A percentile compares a stretch with the other conserved stretches of the same genome.
phyloP scores from a whole-genome alignment of 2,113 vertebrate species.

The Herpetotheres cachinnans region DNA sequence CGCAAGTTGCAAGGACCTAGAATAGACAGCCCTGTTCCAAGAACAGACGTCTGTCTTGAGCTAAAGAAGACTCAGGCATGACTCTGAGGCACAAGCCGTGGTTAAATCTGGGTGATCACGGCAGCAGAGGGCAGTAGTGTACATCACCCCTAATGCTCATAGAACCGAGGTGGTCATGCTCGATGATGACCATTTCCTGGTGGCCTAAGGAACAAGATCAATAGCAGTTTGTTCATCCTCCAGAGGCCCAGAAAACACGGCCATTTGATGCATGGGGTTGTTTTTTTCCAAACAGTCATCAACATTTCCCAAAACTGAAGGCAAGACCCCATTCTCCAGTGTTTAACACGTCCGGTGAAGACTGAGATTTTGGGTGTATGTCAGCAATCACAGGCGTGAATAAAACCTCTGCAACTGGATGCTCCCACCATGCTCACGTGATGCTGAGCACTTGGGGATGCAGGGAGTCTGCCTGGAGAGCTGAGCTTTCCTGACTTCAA shows the following conservation, averaged over 20 bases:
- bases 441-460: not conserved
- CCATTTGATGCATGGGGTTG: accelerated
- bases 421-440: not conserved
- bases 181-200: not conserved
- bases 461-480: not conserved
- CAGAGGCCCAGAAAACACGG: not conserved
- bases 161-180: not conserved
- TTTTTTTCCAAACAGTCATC: not conserved
- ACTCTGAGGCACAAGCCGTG: not conserved
- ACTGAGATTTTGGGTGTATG: not conserved
- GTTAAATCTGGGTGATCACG: not conserved
- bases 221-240: not conserved
- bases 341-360: not conserved
- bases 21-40: not conserved
- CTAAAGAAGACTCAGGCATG: not conserved
- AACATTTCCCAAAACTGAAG: not conserved
- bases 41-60: not conserved
- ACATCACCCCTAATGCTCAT: not conserved
- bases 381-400: not conserved
- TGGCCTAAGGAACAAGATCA: not conserved
- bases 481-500: not conserved
- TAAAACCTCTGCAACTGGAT: not conserved
- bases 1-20: not conserved
- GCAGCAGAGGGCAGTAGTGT: conserved; percentile 32
- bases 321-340: not conserved